Evolutionary conservation across 2,113 vertebrate species (phyloP).

Genomic region (Propithecus coquereli): DNA sequence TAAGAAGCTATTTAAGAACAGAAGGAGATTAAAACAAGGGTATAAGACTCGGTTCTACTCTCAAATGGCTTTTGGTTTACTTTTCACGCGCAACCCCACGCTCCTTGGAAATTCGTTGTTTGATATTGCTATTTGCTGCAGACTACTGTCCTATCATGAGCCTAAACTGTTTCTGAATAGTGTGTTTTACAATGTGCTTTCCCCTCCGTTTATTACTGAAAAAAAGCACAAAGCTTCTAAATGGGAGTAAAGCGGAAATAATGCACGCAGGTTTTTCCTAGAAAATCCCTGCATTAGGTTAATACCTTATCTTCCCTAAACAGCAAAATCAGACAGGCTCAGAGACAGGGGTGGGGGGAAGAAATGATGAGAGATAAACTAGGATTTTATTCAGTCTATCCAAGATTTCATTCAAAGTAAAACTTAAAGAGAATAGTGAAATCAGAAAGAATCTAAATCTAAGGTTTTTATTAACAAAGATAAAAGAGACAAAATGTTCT

Average conservation of each 20-base stretch:
- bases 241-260: background rate
- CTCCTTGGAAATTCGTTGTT: background rate
- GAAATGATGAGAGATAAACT: background rate
- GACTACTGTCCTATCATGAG: background rate
- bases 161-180: background rate
- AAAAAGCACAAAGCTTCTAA: background rate
- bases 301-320: background rate
- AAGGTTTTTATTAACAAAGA: constrained; percentile 51
- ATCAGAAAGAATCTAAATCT: constrained; percentile 26
- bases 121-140: background rate
- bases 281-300: background rate
- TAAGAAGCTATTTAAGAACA: background rate
- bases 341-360: background rate
- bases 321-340: background rate
- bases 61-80: background rate
- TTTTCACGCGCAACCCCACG: background rate
- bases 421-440: constrained; percentile 30
- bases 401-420: constrained; percentile 1
- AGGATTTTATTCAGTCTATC: background rate
- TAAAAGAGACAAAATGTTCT: constrained; percentile 32
- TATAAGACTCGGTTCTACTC: background rate
- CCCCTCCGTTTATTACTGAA: background rate
- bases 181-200: background rate
- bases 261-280: background rate
- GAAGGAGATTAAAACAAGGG: background rate